Evolutionary conservation across 1,140 invertebrate species (phyloP), one percentile per base, ranked within the genome.

Genomic region (Lasaia peninsularis): DNA sequence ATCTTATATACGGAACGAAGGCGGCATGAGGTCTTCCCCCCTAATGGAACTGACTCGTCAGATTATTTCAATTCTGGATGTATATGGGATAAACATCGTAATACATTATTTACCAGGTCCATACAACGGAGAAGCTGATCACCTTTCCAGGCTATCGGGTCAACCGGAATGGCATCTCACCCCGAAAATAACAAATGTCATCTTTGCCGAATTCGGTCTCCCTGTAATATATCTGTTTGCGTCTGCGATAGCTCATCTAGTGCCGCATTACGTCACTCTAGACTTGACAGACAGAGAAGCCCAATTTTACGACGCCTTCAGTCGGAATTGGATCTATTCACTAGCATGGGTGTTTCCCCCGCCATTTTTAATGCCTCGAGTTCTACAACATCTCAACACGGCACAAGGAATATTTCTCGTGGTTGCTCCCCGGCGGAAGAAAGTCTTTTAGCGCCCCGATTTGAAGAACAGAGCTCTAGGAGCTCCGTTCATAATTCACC

Each of bases 391-490:
- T 48, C 58, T 28, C 59, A 40, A 57, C 64, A 44, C 44, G 61
- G 14, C 72, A 77, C 56, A 69, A 77, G 67, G 69, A 73, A 28
- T 73, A 72, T 37, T 56, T 58, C 18, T 69, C 57, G 52, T 49
- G 50, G 44, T 62, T 35, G 32, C 78, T 69, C 51, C 66, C 58
- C 8, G 35, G 20, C 75, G 74, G 32, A 63, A 71, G 1, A 76
- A 75, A 35, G 67, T 73, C 2, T 85, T 78, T 50, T 80, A 77
- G 80, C 66, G 67, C 55, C 48, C 73, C 7, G 79, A 85, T 31
- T 61, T 85, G 10, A 71, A 73, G 40, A 21, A 49, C 1, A 32
- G 77, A 60, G 68, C 69, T 2, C 21, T 73, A 12, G 60, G 58
- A 8, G 16, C 67, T 3, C 75, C 78, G 0, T 60, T 67, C 8